Evolutionary conservation across 2,113 vertebrate species (phyloP).

Genomic region (Pelusios castaneus): DNA sequence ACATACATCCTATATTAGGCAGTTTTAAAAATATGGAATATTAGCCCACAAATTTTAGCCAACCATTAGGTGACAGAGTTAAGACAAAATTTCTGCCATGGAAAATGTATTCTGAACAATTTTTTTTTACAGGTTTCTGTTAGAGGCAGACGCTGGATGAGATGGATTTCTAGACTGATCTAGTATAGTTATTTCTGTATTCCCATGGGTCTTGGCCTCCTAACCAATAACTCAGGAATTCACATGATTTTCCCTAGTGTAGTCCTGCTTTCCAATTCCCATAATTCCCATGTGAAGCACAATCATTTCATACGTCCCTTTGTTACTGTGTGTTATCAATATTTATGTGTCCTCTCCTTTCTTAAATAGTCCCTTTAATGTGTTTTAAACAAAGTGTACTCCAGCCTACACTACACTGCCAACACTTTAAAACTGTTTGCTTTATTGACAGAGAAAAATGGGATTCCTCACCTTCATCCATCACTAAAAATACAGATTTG

Average conservation of each 20-base stretch:
- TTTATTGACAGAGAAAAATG: not conserved
- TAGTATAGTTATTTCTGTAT: not conserved
- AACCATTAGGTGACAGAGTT: not conserved
- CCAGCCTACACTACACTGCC: not conserved
- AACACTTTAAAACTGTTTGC: not conserved
- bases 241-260: not conserved
- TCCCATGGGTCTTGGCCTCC: not conserved
- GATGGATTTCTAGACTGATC: not conserved
- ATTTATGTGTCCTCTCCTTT: not conserved
- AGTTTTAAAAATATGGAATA: not conserved
- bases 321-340: not conserved
- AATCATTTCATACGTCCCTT: not conserved
- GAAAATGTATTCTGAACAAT: not conserved
- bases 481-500: not conserved
- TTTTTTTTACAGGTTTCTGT: not conserved
- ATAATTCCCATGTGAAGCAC: not conserved
- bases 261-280: not conserved
- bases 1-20: not conserved
- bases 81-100: not conserved
- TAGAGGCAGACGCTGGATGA: not conserved
- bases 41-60: not conserved
- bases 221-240: not conserved
- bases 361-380: not conserved
- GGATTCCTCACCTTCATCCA: not conserved
- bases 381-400: not conserved